Conservation (phyloP, 2,113 vertebrate genomes). For the Daubentonia madagascariensis region DNA sequence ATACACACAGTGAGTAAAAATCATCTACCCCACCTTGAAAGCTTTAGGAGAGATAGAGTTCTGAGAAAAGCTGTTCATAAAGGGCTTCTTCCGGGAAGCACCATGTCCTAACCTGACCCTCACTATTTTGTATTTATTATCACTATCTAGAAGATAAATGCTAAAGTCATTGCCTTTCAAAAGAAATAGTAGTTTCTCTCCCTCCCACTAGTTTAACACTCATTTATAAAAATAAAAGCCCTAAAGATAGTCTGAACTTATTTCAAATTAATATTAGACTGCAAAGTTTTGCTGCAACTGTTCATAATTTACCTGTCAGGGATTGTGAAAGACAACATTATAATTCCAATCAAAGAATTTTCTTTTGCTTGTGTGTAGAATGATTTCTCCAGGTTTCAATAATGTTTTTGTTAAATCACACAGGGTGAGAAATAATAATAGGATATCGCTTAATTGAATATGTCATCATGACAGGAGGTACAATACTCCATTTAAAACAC, state of each 20-base stretch:
- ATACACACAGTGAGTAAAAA: background rate
- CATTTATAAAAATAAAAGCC: constrained; percentile 53
- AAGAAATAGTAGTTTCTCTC: background rate
- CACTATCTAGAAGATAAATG: background rate
- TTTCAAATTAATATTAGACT: constrained; percentile 53
- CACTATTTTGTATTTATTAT: background rate
- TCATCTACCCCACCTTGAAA: background rate
- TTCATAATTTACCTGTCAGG: constrained; percentile 65
- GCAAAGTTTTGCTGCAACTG: constrained; percentile 54
- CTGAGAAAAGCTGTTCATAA: background rate
- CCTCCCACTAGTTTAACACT: background rate
- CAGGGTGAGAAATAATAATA: constrained; percentile 66
- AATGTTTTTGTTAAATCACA: constrained; percentile 67
- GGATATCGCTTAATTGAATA: constrained; percentile 56
- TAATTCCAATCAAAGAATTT: constrained; percentile 63
- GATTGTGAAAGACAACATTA: constrained; percentile 62
- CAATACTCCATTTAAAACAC: constrained; percentile 50
- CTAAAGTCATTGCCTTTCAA: background rate
- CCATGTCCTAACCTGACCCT: background rate
- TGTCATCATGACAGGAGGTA: constrained; percentile 35
- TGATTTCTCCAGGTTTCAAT: constrained; percentile 66
- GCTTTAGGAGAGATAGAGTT: background rate
- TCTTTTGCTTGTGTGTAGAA: constrained; percentile 68
- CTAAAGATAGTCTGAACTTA: background rate
- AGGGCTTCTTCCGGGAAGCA: background rate